Base-by-base conservation (phyloP, 1,140 invertebrate species). In the Panulirus ornatus region DNA sequence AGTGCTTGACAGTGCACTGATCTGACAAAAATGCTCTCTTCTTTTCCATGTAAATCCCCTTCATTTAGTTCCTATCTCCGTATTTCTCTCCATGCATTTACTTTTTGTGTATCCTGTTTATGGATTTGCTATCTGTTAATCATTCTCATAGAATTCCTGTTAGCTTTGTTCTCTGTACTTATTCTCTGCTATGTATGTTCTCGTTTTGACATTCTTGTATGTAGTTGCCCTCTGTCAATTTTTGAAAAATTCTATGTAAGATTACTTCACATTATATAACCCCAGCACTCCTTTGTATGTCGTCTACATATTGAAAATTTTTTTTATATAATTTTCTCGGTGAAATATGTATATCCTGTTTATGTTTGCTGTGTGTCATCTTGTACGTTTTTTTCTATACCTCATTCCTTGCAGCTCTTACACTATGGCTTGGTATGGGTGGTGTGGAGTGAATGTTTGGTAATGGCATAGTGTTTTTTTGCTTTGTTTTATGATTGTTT, bases 61-160 rank as follows among this genome's bases (percentile, higher is more conserved):
- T 22, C 30, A 8, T 66, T 22, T 3, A 66, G 3, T 66, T 22
- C 0, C 58, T 11, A 66, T 6, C 54, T 22, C n/a, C n/a, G 54
- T 27, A 66, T 30, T 27, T 30, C 58, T 66, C n/a, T 30, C 30
- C 54, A 58, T 58, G 58, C 8, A 66, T n/a, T 66, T 14, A 30
- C 6, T 66, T 14, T 66, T 5, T 66, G 58, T 27, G 9, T 66
- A 22, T 66, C 11, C n/a, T 66, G 8, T 66, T 63, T 30, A 66
- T 66, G 30, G 5, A 66, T 58, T 58, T 58, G 54, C 19, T 58
- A 0, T 58, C 19, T 73, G 30, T 73, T 54, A 54, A 22, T 54
- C 30, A 73, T 73, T 40, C 70, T 73, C 27, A 73, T 73, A 36
- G 22, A 54, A 54, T 54, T 54, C 34, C 63, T 70, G 51, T 11